Conservation (phyloP, 2,797 vertebrate species). For the Megalops cyprinoides region DNA sequence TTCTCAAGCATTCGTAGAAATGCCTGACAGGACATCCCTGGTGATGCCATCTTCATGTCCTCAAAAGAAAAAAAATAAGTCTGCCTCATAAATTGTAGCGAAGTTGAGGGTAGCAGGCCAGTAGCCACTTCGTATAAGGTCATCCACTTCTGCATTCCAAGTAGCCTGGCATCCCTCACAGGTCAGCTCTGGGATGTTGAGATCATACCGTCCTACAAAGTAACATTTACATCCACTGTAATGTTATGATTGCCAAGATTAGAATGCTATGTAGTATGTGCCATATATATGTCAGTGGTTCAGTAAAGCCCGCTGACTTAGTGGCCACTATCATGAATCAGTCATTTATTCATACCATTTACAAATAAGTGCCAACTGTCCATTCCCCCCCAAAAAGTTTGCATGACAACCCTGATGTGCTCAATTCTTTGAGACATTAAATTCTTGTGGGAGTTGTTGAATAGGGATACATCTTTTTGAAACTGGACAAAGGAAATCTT, state of each 20-base stretch:
- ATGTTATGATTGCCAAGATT: too few relatives aligned
- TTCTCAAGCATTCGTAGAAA: constrained; percentile 22
- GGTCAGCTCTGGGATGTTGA: constrained; percentile 8
- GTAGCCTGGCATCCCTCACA: constrained; percentile 28
- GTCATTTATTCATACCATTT: neutral
- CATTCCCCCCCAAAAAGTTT: too few relatives aligned
- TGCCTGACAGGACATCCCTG: constrained; percentile 29
- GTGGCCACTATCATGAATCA: neutral
- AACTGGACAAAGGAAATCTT: neutral
- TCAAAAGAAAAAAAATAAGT: constrained; percentile 30
- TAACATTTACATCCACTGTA: constrained; percentile 8
- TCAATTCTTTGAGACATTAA: too few relatives aligned
- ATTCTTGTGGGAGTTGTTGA: too few relatives aligned
- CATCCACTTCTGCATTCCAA: constrained; percentile 21
- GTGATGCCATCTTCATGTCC: constrained; percentile 35
- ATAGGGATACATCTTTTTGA: too few relatives aligned
- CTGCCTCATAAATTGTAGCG: neutral
- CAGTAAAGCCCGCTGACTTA: too few relatives aligned
- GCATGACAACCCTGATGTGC: too few relatives aligned
- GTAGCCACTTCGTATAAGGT: neutral
- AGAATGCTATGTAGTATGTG: too few relatives aligned
- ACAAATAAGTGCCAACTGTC: too few relatives aligned
- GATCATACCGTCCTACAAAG: constrained; percentile 27
- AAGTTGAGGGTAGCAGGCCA: constrained; percentile 15
- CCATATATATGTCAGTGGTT: too few relatives aligned